phyloP scores from a whole-genome alignment of 2,888 invertebrate species.

The Hemicrepidius hirtus region DNA sequence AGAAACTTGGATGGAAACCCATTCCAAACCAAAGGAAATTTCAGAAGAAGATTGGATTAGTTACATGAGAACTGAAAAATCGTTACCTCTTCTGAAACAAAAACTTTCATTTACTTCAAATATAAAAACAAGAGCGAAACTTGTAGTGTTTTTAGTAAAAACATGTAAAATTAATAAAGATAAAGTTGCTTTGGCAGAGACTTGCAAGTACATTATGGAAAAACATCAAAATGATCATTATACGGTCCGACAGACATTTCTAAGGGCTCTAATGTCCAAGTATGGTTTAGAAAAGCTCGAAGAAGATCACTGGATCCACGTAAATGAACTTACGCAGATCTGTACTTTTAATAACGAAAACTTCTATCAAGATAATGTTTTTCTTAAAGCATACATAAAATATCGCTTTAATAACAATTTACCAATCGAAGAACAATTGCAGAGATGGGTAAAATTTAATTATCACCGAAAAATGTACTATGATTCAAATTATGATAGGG shows the following conservation, averaged over 20 bases:
- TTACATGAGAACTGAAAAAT: conserved; percentile 21
- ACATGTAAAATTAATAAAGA: conserved; percentile 34
- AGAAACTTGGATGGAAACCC: conserved; percentile 14
- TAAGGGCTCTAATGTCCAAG: background rate
- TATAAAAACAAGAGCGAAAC: conserved; percentile 11
- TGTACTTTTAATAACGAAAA: background rate
- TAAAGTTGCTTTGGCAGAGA: background rate
- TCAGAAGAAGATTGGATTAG: conserved; percentile 5
- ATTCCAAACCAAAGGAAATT: background rate
- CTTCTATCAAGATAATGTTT: background rate
- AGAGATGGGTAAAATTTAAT: background rate
- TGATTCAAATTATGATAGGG: too few species aligned
- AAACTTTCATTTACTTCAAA: conserved; percentile 5
- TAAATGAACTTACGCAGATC: too few species aligned
- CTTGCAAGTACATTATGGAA: conserved; percentile 4
- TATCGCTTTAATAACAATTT: too few species aligned
- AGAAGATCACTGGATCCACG: too few species aligned
- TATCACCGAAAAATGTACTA: too few species aligned
- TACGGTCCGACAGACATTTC: background rate
- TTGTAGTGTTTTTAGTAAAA: conserved; percentile 5
- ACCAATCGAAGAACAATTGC: background rate
- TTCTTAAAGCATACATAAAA: too few species aligned
- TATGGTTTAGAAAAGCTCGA: background rate
- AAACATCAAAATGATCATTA: conserved; percentile 17
- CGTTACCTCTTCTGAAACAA: conserved; percentile 22